These are phyloP conservation scores for Lontra canadensis DNA, from an alignment of 2,113 vertebrate genomes.

Conservation along the genomic window DNA sequence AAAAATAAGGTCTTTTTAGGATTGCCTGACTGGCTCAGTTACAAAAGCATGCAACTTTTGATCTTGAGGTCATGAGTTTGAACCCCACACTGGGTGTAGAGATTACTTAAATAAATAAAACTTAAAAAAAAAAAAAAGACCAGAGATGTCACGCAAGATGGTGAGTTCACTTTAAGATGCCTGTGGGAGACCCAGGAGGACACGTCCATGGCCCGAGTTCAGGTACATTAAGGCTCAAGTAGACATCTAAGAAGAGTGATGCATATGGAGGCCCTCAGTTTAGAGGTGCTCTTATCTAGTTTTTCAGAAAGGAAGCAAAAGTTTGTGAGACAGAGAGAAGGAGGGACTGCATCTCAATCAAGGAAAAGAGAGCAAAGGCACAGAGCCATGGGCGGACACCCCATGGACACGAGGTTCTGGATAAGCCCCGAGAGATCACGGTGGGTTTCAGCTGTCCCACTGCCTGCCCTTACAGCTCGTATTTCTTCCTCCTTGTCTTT, in stretches of 20 bases:
- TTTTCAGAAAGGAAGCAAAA: not conserved
- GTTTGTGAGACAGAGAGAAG: not conserved
- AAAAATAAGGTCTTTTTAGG: not conserved
- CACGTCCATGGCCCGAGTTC: accelerated
- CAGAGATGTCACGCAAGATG: not conserved
- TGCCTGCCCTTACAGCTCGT: not conserved
- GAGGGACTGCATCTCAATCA: not conserved
- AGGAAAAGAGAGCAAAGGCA: not conserved
- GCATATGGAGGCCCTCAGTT: not conserved
- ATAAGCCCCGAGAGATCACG: no score
- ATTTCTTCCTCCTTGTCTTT: not conserved
- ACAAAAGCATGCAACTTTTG: not conserved
- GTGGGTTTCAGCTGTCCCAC: not conserved
- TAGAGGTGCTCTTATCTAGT: not conserved
- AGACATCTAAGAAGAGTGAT: not conserved
- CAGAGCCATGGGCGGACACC: accelerated
- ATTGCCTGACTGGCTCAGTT: not conserved
- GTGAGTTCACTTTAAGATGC: not conserved
- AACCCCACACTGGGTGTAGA: not conserved
- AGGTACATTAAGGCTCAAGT: not conserved
- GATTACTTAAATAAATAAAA: not conserved
- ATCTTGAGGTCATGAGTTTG: not conserved
- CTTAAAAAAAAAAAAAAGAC: not conserved
- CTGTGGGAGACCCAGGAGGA: not conserved
- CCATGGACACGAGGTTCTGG: not conserved